phyloP scores from a whole-genome alignment of 2,888 invertebrate species.

The Epistrophella euchroma region DNA sequence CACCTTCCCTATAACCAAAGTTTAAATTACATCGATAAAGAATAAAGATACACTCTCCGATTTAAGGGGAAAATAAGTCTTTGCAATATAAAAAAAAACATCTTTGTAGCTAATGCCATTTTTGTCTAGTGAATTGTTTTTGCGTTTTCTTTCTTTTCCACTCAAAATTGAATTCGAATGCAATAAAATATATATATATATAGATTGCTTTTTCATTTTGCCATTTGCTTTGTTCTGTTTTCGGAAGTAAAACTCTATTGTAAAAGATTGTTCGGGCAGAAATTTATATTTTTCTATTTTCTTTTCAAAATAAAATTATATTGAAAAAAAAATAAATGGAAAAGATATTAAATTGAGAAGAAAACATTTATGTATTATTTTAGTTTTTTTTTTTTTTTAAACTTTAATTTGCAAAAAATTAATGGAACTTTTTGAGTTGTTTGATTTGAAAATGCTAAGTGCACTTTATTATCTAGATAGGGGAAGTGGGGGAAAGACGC shows the following conservation, averaged over 20 bases:
- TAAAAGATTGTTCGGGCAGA: constrained; percentile 66
- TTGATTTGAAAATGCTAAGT: neutral
- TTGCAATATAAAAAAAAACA: constrained; percentile 50
- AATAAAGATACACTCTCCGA: constrained; percentile 30
- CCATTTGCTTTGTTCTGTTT: constrained; percentile 65
- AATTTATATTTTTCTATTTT: constrained; percentile 45
- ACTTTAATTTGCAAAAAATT: neutral
- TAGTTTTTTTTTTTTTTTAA: neutral
- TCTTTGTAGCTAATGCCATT: constrained; percentile 66
- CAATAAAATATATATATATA: constrained; percentile 64
- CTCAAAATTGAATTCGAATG: constrained; percentile 70
- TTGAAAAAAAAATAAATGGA: constrained; percentile 1
- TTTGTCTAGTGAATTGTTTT: constrained; percentile 52
- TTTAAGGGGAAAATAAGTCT: constrained; percentile 51
- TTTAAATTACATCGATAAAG: constrained; percentile 66
- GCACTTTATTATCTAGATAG: no score
- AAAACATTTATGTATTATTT: neutral
- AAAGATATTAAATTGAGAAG: neutral
- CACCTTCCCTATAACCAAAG: constrained; percentile 32
- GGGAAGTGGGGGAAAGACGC: no score
- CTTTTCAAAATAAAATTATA: constrained; percentile 23
- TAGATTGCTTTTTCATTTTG: constrained; percentile 66
- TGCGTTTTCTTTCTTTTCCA: constrained; percentile 47
- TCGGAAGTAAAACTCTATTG: constrained; percentile 68
- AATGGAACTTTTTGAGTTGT: neutral